Evolutionary conservation across 2,888 invertebrate species (phyloP), one percentile per base, ranked within the genome.

Genomic region (Zygothrica quintamaculata): DNA sequence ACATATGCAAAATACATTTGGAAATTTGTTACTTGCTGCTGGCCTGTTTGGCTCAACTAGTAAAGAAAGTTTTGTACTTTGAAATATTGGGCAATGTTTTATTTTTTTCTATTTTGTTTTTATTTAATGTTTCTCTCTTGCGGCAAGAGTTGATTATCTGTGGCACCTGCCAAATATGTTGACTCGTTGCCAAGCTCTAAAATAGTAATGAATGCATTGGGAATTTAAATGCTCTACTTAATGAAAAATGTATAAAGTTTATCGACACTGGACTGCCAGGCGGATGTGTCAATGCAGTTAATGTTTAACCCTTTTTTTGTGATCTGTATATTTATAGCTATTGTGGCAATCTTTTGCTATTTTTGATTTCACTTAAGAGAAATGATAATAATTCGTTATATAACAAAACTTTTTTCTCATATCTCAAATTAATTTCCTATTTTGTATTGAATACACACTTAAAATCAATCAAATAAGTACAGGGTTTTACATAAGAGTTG

Each of bases 21-120:
- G 64, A 75, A 70, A 80, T 72, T 65, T 65, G 50, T 65, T 55
- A 61, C 59, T 65, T 77, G 56, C 55, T 53, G 31, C 25, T 52
- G 34, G 25, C 53, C 52, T 39, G 55, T 36, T 55, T 36, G 47
- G 48, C 13, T 16, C 43, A 56, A 25, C 46, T 18, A 37, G 39
- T 37, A 52, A 84, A 82, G 84, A 81, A 81, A 81, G 84, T 81
- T 76, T 65, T 51, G 53, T 67, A 48, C 55, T 56, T 44, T 31
- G 36, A 65, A 65, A 72, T 65, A 57, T 60, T 73, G 57, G 34
- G 53, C 60, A 72, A 68, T 65, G 68, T 48, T 44, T 40, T 50
- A 12, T 13, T 7, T 47, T 43, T 59, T 39, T 48, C 7, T 26
- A 48, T 37, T 58, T 58, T 51, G 25, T 37, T 11, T 13, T 50